Evolutionary conservation across 2,888 invertebrate genomes (phyloP).

Genomic region (Ceramica pisi): DNA sequence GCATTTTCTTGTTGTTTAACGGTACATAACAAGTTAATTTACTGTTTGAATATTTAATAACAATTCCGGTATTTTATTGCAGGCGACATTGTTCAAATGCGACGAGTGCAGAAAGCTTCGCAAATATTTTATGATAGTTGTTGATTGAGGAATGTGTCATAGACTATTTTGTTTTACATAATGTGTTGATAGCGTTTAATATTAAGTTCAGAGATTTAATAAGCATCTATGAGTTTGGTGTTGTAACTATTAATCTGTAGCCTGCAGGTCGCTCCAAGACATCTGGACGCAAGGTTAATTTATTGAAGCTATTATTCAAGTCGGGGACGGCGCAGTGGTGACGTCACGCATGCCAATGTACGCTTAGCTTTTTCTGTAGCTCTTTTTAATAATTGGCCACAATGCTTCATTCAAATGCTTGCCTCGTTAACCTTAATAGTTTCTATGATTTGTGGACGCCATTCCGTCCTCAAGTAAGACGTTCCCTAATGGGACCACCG

Average conservation of each 20-base stretch:
- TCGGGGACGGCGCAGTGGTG: constrained; percentile 62
- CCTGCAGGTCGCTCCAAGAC: constrained; percentile 71
- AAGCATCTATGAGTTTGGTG: constrained; percentile 17
- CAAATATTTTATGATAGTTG: constrained; percentile 18
- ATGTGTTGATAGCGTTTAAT: not conserved
- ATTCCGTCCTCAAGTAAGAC: constrained; percentile 60
- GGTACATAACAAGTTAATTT: constrained; percentile 66
- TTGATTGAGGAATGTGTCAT: constrained; percentile 17
- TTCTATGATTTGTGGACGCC: constrained; percentile 71
- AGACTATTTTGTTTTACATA: not conserved
- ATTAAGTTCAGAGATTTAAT: constrained; percentile 10
- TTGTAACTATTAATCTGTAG: constrained; percentile 71
- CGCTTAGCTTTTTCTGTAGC: constrained; percentile 67
- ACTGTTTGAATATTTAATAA: constrained; percentile 42
- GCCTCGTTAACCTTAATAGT: constrained; percentile 76
- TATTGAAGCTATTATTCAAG: constrained; percentile 78
- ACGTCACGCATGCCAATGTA: constrained; percentile 73
- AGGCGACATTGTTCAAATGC: constrained; percentile 24
- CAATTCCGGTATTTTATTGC: constrained; percentile 27
- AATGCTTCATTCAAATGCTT: constrained; percentile 72
- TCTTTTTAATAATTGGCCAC: constrained; percentile 66
- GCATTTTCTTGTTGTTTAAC: constrained; percentile 60
- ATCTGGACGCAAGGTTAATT: constrained; percentile 79
- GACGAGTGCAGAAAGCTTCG: not conserved
- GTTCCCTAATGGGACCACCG: constrained; percentile 63